Base-by-base conservation (phyloP, 2,113 vertebrate genomes). In the Chamaea fasciata region DNA sequence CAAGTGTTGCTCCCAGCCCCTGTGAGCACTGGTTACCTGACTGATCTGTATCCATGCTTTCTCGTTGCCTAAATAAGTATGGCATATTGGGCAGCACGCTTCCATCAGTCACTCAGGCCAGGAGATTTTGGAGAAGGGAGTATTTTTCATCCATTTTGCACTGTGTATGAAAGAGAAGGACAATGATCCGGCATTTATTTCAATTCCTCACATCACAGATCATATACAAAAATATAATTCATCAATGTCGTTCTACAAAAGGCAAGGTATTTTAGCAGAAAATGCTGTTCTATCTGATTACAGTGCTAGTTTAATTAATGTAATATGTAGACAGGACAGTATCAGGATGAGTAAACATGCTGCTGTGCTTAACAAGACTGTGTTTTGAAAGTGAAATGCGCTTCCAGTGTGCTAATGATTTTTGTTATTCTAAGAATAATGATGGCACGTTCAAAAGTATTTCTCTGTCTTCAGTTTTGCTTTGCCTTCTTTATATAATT, bases 281-380 rank as follows among this genome's bases (percentile, higher is more conserved):
- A 82, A 76, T 46, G 28, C 27, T 37, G 17, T 71, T 35, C 49
- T 62, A 67, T 79, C 68, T 94, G 89, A 87, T 83, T 71, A 46
- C 12, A n/a, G 10, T 42, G 33, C 7, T 82, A 31, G 14, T 83
- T 74, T 83, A 90, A 87, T 93, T 94, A 87, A 62, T 64, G 49
- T 64, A 89, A 74, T 35, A 50, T 12, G 11, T 56, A 57, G 74
- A 31, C 44, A 92, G 47, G 33, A 60, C 52, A 74, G 39, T 17
- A 94, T 81, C n/a, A 75, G 63, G 37, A 56, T 76, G 65, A 93
- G 26, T 75, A 96, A 95, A 83, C 44, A 94, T 86, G n/a, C 47
- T 94, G 33, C 46, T 79, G 67, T 89, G 84, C 17, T 60, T 75
- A 57, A 65, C 18, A 67, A 17, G 17, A n/a, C 18, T 91, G 41